phyloP scores from a whole-genome alignment of 53 echinoderm and acorn worm species.

The Arbacia lixula region DNA sequence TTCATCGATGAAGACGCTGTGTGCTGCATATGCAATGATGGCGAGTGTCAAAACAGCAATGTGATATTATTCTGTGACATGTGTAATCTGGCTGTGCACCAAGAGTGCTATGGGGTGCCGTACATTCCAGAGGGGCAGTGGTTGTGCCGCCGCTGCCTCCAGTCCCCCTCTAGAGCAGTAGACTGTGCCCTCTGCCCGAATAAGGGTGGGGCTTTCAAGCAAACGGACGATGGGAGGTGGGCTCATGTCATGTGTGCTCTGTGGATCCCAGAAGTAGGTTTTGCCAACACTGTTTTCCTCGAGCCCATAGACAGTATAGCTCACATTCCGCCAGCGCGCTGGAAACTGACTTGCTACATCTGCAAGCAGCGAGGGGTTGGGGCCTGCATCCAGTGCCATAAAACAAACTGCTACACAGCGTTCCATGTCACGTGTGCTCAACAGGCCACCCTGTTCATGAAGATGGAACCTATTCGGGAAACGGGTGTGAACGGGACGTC shows the following conservation, averaged over 20 bases:
- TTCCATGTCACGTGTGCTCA: slow-evolving; percentile 99
- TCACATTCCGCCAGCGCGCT: slow-evolving; percentile 97
- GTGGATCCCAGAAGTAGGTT: slow-evolving; percentile 99
- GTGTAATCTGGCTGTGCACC: slow-evolving; percentile 99
- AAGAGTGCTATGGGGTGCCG: slow-evolving; percentile 99
- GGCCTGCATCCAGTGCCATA: slow-evolving; percentile 99
- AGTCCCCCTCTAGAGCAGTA: slow-evolving; percentile 97
- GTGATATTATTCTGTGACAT: slow-evolving; percentile 98
- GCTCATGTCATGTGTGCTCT: slow-evolving; percentile 98
- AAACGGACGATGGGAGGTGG: slow-evolving; percentile 97
- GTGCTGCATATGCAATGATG: slow-evolving; percentile 97
- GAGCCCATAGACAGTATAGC: slow-evolving; percentile 98
- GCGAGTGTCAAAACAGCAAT: slow-evolving; percentile 99
- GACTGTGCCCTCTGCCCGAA: slow-evolving; percentile 99
- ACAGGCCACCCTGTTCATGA: slow-evolving; percentile 97
- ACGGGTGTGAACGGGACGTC: slow-evolving; percentile 94
- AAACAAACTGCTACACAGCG: slow-evolving; percentile 99
- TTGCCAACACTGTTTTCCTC: slow-evolving; percentile 99
- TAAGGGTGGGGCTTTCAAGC: slow-evolving; percentile 98
- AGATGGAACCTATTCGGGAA: slow-evolving; percentile 98
- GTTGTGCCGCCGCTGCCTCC: slow-evolving; percentile 96
- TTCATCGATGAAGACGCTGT: slow-evolving; percentile 99
- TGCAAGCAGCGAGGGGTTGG: slow-evolving; percentile 97
- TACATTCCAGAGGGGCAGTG: slow-evolving; percentile 99
- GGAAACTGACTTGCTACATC: slow-evolving; percentile 98